These are phyloP conservation scores for Ceuthmochares aereus DNA, from an alignment of 2,113 vertebrate species.

Conservation along the genomic window DNA sequence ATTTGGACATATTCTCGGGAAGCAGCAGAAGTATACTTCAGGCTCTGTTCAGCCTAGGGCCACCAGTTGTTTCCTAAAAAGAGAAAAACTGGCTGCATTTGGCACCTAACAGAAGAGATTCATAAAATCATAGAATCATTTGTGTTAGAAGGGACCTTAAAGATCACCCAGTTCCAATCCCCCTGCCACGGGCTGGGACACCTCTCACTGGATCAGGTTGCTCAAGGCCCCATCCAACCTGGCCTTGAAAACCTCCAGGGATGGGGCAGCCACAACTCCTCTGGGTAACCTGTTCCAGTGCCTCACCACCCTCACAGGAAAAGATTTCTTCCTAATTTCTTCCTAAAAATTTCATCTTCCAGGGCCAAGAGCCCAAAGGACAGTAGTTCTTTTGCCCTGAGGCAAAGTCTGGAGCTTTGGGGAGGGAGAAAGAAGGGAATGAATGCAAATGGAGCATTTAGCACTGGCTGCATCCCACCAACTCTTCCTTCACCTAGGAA, in stretches of 20 bases:
- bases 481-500: not conserved
- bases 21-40: not conserved
- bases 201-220: no score
- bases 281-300: no score
- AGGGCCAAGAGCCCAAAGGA: not conserved
- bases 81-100: fast-evolving
- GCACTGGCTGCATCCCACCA: not conserved
- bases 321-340: no score
- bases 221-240: no score
- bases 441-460: not conserved
- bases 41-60: not conserved
- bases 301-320: no score
- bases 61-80: not conserved
- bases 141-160: no score
- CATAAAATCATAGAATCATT: no score
- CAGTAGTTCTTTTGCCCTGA: not conserved
- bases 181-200: no score
- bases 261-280: no score
- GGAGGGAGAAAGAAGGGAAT: not conserved
- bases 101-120: not conserved
- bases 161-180: no score
- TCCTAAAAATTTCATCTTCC: not conserved
- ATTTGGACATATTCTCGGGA: not conserved
- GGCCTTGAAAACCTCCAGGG: no score
- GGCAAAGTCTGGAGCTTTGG: not conserved